Percentiles rank a stretch among this genome's conserved stretches.
These are phyloP conservation scores for Eidolon helvum DNA, from an alignment of 2,113 vertebrate genomes.

Conservation along the genomic window DNA sequence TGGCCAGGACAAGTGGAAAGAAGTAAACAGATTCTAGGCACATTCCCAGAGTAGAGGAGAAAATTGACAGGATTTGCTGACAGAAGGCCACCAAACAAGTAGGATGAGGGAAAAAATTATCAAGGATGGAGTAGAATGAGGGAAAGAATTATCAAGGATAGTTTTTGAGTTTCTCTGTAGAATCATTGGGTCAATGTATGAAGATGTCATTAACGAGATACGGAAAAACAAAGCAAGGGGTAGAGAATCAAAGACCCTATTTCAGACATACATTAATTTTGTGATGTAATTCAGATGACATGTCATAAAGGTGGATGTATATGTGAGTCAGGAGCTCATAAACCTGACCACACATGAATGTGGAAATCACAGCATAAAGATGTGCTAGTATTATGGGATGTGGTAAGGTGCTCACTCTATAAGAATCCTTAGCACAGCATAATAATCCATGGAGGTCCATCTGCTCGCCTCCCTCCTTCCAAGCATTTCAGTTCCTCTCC, in stretches of 20 bases:
- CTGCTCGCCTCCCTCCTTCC: not conserved
- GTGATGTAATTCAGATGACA: not conserved
- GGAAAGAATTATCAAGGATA: not conserved
- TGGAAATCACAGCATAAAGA: not conserved
- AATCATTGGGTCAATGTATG: not conserved
- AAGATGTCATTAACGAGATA: not conserved
- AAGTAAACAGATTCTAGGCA: not conserved
- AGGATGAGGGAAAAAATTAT: not conserved
- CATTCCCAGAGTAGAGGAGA: not conserved
- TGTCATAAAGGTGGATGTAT: not conserved
- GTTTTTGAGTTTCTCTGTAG: not conserved
- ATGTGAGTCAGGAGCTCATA: not conserved
- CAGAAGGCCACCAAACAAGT: not conserved
- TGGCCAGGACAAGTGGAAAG: not conserved
- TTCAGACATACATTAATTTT: not conserved
- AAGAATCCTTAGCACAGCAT: not conserved
- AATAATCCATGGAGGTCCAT: not conserved
- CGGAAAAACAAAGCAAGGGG: not conserved
- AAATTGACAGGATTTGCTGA: not conserved
- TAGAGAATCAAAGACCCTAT: not conserved
- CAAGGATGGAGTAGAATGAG: not conserved
- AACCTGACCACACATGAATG: not conserved
- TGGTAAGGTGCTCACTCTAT: not conserved
- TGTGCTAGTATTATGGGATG: not conserved
- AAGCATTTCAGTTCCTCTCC: not conserved